Evolutionary conservation across 2,113 vertebrate species (phyloP).

Genomic region (Jacana jacana): DNA sequence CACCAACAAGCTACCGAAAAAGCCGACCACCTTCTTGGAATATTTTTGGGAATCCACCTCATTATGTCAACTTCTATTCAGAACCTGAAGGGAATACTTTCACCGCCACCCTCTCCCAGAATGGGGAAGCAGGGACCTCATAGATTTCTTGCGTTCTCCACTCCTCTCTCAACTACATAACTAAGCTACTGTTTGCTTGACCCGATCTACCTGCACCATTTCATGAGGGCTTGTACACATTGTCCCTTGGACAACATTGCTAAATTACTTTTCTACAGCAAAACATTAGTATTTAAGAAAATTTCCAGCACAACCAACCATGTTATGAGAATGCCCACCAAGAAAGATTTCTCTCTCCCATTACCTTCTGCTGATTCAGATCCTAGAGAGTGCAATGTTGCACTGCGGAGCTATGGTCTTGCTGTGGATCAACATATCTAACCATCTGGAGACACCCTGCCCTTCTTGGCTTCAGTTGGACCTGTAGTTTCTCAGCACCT

Average conservation of each 20-base stretch:
- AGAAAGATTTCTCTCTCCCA: neutral
- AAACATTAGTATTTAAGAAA: neutral
- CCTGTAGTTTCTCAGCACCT: neutral
- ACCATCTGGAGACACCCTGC: neutral
- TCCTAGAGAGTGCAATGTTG: neutral
- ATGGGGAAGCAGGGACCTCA: neutral
- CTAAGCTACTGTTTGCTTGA: neutral
- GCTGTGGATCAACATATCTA: neutral
- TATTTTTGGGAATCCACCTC: constrained; percentile 23
- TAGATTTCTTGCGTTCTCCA: rapidly evolving
- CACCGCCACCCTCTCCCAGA: neutral
- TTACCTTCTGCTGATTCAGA: neutral
- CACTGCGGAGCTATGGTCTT: neutral
- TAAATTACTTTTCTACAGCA: neutral
- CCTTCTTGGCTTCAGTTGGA: neutral
- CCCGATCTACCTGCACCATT: neutral
- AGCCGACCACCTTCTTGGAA: neutral
- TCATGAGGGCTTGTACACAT: neutral
- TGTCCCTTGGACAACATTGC: neutral
- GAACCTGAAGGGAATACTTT: neutral
- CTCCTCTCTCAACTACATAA: neutral
- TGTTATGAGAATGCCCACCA: neutral
- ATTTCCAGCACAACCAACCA: neutral
- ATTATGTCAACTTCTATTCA: constrained; percentile 8
- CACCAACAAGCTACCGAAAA: neutral